Conservation (phyloP, 2,797 vertebrate species). For the Phrynocephalus vlangalii region DNA sequence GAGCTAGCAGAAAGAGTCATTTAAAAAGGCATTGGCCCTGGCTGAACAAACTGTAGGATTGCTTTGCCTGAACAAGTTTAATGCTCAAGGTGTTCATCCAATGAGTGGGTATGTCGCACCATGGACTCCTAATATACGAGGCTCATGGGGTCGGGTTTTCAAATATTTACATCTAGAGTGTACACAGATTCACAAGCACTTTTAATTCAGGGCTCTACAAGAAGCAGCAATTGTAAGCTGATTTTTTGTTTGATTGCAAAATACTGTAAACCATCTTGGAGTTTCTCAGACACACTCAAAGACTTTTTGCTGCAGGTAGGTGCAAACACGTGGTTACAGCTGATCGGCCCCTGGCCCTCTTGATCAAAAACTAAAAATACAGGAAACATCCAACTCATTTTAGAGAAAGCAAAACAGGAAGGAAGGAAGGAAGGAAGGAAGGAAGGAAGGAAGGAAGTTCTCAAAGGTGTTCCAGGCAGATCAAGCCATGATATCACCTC, state of each 20-base stretch:
- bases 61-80: slow-evolving; percentile 22
- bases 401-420: not conserved
- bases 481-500: not conserved
- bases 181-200: not conserved
- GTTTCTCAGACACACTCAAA: not conserved
- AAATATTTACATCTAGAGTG: not conserved
- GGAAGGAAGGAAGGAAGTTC: not conserved
- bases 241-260: not conserved
- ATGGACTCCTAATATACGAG: not conserved
- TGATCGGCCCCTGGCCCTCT: no score
- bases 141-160: not conserved
- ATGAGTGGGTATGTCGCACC: slow-evolving; percentile 31
- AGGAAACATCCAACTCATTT: not conserved
- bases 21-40: slow-evolving; percentile 41
- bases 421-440: not conserved
- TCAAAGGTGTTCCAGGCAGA: not conserved
- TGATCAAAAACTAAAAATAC: not conserved
- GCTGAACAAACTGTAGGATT: slow-evolving; percentile 30
- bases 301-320: not conserved
- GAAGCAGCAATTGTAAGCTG: not conserved
- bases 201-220: not conserved
- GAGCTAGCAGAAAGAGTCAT: slow-evolving; percentile 43
- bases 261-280: not conserved
- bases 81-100: not conserved
- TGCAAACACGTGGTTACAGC: not conserved